Percentiles rank a stretch among this genome's conserved stretches.
These are phyloP conservation scores for Cinclus mexicanus DNA, from an alignment of 2,113 vertebrate species.

Conservation along the genomic window DNA sequence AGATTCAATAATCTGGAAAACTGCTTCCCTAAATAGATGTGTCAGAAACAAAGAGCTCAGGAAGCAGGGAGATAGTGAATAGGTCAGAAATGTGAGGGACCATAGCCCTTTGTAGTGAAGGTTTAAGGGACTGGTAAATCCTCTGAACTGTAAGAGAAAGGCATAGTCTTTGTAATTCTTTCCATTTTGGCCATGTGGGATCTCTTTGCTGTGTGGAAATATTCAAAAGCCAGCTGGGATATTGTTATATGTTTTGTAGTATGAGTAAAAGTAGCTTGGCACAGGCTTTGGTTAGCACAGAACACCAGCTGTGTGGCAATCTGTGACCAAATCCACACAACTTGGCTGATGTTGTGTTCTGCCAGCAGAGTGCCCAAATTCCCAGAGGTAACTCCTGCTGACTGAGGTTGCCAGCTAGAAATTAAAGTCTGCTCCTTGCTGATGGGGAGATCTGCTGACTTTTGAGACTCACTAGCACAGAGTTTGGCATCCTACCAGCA, in stretches of 20 bases:
- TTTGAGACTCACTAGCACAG: background rate
- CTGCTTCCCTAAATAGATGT: background rate
- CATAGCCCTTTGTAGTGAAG: background rate
- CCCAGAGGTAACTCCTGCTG: background rate
- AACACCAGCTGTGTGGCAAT: background rate
- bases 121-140: background rate
- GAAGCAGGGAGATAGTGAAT: background rate
- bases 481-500: background rate
- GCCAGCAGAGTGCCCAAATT: background rate
- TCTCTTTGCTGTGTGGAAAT: background rate
- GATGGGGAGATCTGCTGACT: background rate
- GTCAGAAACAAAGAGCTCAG: background rate
- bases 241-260: background rate
- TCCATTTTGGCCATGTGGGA: background rate
- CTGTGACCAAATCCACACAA: background rate
- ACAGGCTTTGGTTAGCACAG: background rate
- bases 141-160: background rate
- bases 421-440: background rate
- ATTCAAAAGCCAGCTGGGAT: background rate
- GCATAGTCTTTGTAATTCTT: background rate
- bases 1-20: background rate
- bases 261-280: background rate
- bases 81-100: background rate
- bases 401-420: fast-evolving
- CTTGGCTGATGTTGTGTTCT: background rate